A percentile compares a stretch with the other conserved stretches of the same genome.
Evolutionary conservation across 2,797 vertebrate species (phyloP).

Genomic region (Borostomias antarcticus): DNA sequence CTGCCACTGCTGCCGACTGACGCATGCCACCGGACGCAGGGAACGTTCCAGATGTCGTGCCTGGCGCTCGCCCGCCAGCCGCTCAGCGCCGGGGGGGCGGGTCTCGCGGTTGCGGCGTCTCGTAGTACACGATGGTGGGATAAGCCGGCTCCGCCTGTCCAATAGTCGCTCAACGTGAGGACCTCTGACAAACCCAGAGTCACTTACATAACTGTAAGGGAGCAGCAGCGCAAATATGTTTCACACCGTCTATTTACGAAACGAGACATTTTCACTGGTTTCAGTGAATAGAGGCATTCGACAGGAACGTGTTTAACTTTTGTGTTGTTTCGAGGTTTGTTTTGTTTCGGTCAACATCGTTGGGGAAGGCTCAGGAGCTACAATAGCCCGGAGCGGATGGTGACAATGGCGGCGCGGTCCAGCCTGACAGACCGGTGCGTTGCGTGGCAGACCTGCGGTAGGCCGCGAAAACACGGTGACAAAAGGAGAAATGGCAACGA

Average conservation of each 20-base stretch:
- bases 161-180: neutral
- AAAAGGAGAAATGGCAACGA: slow-evolving; percentile 64
- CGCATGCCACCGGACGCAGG: slow-evolving; percentile 40
- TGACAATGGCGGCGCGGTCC: slow-evolving; percentile 55
- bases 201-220: neutral
- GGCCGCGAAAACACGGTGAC: slow-evolving; percentile 39
- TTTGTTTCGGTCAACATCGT: slow-evolving; percentile 49
- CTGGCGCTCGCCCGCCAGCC: slow-evolving; percentile 18
- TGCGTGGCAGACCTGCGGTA: slow-evolving; percentile 33
- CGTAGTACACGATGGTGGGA: neutral
- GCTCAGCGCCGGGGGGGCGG: neutral
- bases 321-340: slow-evolving; percentile 37
- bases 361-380: slow-evolving; percentile 61
- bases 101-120: neutral
- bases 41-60: slow-evolving; percentile 67
- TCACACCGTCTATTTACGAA: neutral
- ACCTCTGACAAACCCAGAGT: neutral
- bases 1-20: slow-evolving; percentile 32
- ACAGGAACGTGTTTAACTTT: slow-evolving; percentile 40
- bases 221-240: neutral
- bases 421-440: slow-evolving; percentile 59
- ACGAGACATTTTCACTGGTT: neutral
- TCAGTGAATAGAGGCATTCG: slow-evolving; percentile 27
- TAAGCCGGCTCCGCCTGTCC: neutral
- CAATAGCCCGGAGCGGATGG: slow-evolving; percentile 61